A percentile compares a stretch with the other conserved stretches of the same genome.
phyloP scores from a whole-genome alignment of 2,113 vertebrate species.

The Ranitomeya variabilis region DNA sequence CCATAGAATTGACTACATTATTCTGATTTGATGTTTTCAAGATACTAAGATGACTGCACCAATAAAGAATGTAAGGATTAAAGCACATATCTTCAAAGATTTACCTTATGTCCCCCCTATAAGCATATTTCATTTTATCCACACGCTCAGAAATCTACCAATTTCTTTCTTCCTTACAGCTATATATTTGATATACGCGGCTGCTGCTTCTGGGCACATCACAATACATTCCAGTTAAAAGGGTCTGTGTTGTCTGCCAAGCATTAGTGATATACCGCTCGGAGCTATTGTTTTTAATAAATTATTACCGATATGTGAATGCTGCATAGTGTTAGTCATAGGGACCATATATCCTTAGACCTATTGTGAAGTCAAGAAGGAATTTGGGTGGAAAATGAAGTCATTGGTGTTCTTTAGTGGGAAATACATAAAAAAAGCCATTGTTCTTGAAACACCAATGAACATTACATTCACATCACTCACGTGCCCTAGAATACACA shows the following conservation, averaged over 20 bases:
- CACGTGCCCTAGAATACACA: constrained; percentile 60
- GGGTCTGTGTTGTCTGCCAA: constrained; percentile 26
- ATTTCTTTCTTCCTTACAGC: not conserved
- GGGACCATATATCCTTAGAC: constrained; percentile 39
- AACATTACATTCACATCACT: constrained; percentile 66
- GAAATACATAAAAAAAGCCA: constrained; percentile 49
- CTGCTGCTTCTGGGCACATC: not conserved
- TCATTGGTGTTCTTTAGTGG: constrained; percentile 63
- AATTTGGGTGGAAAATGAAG: constrained; percentile 54
- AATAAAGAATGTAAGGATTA: not conserved
- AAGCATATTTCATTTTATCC: not conserved
- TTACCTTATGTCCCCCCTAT: not conserved
- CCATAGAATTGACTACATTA: not conserved
- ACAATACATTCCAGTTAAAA: constrained; percentile 5
- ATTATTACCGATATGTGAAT: constrained; percentile 33
- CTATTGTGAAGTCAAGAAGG: constrained; percentile 50
- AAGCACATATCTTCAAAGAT: constrained; percentile 1
- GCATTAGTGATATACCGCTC: constrained; percentile 30
- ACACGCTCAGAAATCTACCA: not conserved
- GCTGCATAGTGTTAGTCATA: constrained; percentile 1
- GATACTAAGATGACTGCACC: not conserved
- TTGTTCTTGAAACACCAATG: constrained; percentile 63
- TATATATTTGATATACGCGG: constrained; percentile 4
- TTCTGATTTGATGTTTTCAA: not conserved
- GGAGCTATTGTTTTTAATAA: constrained; percentile 41